A percentile compares a stretch with the other conserved stretches of the same genome.
These are phyloP conservation scores for Sarcophaga subvicina DNA, from an alignment of 2,888 invertebrate genomes.

Conservation along the genomic window DNA sequence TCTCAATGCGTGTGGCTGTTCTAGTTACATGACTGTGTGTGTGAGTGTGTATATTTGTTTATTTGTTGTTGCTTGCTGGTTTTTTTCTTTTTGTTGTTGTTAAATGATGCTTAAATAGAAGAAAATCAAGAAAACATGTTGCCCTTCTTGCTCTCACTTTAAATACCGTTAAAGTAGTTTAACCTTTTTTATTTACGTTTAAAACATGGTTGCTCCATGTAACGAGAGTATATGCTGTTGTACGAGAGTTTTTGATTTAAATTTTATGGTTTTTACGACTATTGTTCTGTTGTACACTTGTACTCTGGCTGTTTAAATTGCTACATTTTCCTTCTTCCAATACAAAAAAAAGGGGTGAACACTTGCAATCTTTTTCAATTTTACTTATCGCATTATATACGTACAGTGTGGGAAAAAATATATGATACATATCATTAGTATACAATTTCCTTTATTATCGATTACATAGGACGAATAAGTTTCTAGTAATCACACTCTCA, in stretches of 20 bases:
- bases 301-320: too few species aligned
- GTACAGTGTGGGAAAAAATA: too few species aligned
- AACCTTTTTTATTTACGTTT: not conserved
- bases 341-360: too few species aligned
- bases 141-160: slow-evolving; percentile 1
- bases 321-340: too few species aligned
- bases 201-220: not conserved
- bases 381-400: too few species aligned
- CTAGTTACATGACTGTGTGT: too few species aligned
- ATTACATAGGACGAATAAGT: too few species aligned
- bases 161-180: not conserved
- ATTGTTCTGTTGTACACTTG: not conserved
- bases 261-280: not conserved
- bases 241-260: slow-evolving; percentile 4
- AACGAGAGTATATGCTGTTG: not conserved
- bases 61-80: not conserved
- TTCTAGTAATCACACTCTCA: too few species aligned
- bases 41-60: too few species aligned
- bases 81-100: slow-evolving; percentile 10
- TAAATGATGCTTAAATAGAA: slow-evolving; percentile 5
- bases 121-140: not conserved
- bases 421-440: too few species aligned
- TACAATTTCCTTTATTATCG: too few species aligned
- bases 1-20: not conserved
- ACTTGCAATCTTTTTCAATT: too few species aligned